Conservation (phyloP, 2,888 invertebrate genomes). For the Leptogaster cylindrica region DNA sequence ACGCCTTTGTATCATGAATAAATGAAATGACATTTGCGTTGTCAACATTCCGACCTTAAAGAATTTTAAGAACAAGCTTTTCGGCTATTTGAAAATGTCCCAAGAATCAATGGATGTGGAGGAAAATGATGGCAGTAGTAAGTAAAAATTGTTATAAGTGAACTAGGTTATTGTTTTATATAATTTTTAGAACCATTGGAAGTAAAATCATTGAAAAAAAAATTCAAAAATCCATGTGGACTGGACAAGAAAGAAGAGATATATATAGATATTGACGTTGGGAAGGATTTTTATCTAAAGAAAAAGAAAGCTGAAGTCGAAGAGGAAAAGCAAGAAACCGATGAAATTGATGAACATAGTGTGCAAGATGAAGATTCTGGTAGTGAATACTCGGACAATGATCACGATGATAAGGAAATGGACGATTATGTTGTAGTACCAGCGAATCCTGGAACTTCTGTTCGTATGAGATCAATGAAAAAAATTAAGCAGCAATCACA, state of each 20-base stretch:
- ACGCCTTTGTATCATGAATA: no score
- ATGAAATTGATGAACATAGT: neutral
- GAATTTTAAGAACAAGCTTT: no score
- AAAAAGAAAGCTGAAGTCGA: neutral
- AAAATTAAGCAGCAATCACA: constrained; percentile 74
- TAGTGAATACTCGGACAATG: constrained; percentile 45
- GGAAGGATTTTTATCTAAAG: constrained; percentile 74
- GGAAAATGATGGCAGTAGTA: no score
- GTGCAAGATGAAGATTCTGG: neutral
- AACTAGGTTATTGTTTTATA: no score
- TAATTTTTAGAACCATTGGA: no score
- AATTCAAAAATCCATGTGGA: no score
- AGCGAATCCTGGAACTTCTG: constrained; percentile 70
- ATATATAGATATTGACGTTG: constrained; percentile 91
- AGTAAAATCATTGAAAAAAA: no score
- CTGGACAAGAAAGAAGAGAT: constrained; percentile 10
- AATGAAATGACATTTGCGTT: no score
- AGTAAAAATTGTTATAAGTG: no score
- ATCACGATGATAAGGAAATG: constrained; percentile 43
- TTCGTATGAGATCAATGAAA: constrained; percentile 73
- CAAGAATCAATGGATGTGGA: no score
- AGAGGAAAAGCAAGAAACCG: neutral
- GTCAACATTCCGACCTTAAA: no score
- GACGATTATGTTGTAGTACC: constrained; percentile 69
- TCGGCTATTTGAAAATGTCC: no score